Base-by-base conservation (phyloP, 2,113 vertebrate species). In the Notarius quadriscutis region DNA sequence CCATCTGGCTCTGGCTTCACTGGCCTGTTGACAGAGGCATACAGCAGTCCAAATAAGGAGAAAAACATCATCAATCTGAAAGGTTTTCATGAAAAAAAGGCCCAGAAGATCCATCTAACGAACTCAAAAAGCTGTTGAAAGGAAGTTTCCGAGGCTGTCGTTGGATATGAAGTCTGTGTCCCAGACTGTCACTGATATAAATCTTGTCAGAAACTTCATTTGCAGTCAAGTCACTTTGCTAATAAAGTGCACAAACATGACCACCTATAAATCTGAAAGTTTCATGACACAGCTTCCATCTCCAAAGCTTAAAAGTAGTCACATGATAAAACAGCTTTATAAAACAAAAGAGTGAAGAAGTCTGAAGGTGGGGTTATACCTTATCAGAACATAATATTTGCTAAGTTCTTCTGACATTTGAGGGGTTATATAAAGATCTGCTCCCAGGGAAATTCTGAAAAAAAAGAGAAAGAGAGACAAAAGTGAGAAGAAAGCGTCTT, bases 1-100 rank as follows among this genome's bases (percentile, higher is more conserved):
- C 81, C 81, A 87, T 84, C 86, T 87, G 81, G 86, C 57, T 78
- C 74, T 77, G 75, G 41, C 77, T 84, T 14, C 0, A 17, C 81
- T 78, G 51, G 71, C 58, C 55, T 48, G 69, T 41, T 75, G 65
- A 78, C 67, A 50, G 79, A 82, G 22, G 22, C 48, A 55, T 67
- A 78, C 71, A 63, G 20, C 77, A 86, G 30, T 17, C 65, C 65
- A 51, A 30, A 57, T 18, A 8, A 58, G 7, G 27, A 57, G 63
- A 14, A 81, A 69, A 86, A 81, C 67, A 58, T 69, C 51, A 1
- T 30, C 41, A 63, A 53, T 65, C 69, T 75, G 86, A 79, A 17
- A 74, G 7, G 10, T 79, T 86, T 86, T 86, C 51, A 83, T 11
- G 27, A 65, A 22, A 41, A n/a, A 27, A 75, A 84, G 58, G 10